Conservation (phyloP, 2,113 vertebrate species). For the Ammodytes dubius region DNA sequence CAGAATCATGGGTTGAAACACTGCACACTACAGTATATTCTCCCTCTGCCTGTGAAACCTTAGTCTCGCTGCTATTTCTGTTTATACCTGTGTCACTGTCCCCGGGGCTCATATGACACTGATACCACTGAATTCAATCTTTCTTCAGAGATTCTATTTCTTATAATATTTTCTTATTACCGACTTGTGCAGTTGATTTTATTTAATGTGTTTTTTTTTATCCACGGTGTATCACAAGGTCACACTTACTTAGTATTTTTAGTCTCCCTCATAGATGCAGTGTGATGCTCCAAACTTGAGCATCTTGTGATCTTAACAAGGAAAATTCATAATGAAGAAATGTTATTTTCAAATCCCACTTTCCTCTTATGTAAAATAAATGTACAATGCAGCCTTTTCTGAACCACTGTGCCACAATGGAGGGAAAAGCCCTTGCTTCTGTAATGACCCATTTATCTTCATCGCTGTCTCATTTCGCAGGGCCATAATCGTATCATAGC, state of each 20-base stretch:
- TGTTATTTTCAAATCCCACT: not conserved
- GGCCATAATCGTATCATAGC: constrained; percentile 99
- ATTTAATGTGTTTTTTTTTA: constrained; percentile 5
- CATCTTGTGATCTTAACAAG: not conserved
- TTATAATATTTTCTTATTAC: not conserved
- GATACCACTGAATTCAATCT: not conserved
- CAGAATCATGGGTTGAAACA: constrained; percentile 27
- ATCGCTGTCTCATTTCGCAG: constrained; percentile 73
- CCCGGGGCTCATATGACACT: constrained; percentile 13
- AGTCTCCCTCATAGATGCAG: not conserved
- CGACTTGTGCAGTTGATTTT: not conserved
- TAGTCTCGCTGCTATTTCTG: constrained; percentile 50
- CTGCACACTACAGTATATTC: constrained; percentile 18
- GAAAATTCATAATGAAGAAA: not conserved
- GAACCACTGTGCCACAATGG: not conserved
- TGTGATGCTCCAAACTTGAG: not conserved
- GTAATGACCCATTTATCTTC: constrained; percentile 6
- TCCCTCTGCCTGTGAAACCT: constrained; percentile 37
- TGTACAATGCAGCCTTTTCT: not conserved
- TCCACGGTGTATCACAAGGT: not conserved
- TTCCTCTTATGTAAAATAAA: constrained; percentile 1
- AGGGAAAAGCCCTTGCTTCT: not conserved
- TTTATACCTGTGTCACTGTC: constrained; percentile 48
- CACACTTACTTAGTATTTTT: not conserved
- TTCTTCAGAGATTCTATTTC: too few relatives aligned